Evolutionary conservation across 2,888 invertebrate genomes (phyloP), one percentile per base, ranked within the genome.

Genomic region (Synergus gifuensis): DNA sequence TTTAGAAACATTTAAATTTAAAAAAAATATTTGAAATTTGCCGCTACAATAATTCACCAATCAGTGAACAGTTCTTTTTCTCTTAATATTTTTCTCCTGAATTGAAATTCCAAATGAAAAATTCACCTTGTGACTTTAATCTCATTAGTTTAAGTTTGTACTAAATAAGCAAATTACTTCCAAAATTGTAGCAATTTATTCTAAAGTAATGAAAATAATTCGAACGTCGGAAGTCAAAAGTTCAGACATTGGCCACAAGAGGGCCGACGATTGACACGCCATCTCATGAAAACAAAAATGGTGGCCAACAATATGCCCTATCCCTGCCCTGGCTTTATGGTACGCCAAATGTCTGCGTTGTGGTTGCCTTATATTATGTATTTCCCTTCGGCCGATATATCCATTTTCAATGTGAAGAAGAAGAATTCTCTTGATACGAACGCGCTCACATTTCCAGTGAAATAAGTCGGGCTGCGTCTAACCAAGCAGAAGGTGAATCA

Each of bases 281-380:
- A 90, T 86, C 91, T 89, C 88, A 86, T 86, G 89, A 89, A 90
- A 91, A 91, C 90, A 91, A 91, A 91, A 88, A 92, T 92, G 92
- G 91, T 88, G 88, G 90, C 87, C 86, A 86, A 89, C 89, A 89
- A 89, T 88, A 91, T 91, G 91, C 89, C 89, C 90, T 91, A 90
- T 89, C 89, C 89, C 88, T 89, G 89, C 88, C 88, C 89, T 87
- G 89, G 88, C 89, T 89, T 88, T 88, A 88, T 87, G 88, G 89
- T 88, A 90, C 88, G 88, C 89, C 90, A 90, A 91, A 91, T 90
- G 89, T 89, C 86, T 87, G 88, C 88, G 89, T 88, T 89, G 87
- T 88, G 87, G 88, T 87, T 87, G 87, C 88, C 86, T 87, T 88
- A 86, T 88, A 88, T 87, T 86, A 91, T 91, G 91, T 88, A 88